Evolutionary conservation across 2,888 invertebrate genomes (phyloP).

Genomic region (Drepanosiphum platanoidis): DNA sequence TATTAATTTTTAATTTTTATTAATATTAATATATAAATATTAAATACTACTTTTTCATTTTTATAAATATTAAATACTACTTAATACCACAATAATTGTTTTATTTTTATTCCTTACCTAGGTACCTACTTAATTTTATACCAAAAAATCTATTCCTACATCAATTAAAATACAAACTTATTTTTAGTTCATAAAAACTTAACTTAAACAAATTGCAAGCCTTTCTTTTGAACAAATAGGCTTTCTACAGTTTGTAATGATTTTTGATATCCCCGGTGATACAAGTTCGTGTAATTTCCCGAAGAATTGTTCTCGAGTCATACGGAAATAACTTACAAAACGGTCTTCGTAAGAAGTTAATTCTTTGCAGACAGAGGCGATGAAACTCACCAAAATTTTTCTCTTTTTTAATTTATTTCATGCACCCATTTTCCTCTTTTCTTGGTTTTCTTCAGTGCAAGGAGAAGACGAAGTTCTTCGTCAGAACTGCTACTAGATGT

Average conservation of each 20-base stretch:
- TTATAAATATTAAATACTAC: constrained; percentile 20
- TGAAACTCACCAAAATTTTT: constrained; percentile 19
- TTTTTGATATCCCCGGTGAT: constrained; percentile 15
- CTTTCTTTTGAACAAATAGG: constrained; percentile 29
- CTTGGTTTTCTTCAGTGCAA: neutral
- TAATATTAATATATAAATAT: neutral
- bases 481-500: constrained; percentile 4
- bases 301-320: constrained; percentile 36
- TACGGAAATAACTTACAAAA: constrained; percentile 19
- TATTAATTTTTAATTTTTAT: neutral
- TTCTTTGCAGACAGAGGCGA: constrained; percentile 8
- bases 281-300: constrained; percentile 26
- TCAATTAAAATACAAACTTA: constrained; percentile 9
- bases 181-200: constrained; percentile 11
- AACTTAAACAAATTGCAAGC: constrained; percentile 29
- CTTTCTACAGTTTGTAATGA: constrained; percentile 23
- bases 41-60: constrained; percentile 11
- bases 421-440: neutral
- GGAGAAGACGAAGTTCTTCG: neutral
- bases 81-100: constrained; percentile 7
- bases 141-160: neutral
- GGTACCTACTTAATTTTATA: constrained; percentile 10
- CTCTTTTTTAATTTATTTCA: constrained; percentile 26
- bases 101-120: constrained; percentile 4
- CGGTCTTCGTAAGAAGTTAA: constrained; percentile 17